A percentile compares a stretch with the other conserved stretches of the same genome.
These are phyloP conservation scores for Spisula solida DNA, from an alignment of 2,888 invertebrate genomes.

Conservation along the genomic window DNA sequence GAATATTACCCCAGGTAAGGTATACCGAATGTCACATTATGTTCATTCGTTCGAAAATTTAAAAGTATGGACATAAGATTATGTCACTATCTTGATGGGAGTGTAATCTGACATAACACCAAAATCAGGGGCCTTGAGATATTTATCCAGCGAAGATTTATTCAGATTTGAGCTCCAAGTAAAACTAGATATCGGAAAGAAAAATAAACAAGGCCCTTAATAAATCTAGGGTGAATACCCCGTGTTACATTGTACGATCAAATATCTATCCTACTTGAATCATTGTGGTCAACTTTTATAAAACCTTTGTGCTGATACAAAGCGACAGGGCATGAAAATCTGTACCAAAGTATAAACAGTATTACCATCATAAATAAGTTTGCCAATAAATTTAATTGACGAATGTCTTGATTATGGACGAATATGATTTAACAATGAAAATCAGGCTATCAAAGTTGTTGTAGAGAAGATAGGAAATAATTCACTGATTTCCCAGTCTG, in stretches of 20 bases:
- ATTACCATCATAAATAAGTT: background rate
- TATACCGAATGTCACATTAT: constrained; percentile 19
- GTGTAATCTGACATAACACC: constrained; percentile 35
- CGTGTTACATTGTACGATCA: background rate
- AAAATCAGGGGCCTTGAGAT: constrained; percentile 23
- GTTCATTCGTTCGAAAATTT: constrained; percentile 13
- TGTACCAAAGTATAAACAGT: constrained; percentile 19
- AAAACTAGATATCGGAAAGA: background rate
- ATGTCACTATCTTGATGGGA: constrained; percentile 9
- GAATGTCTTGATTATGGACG: background rate
- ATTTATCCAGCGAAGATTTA: constrained; percentile 37
- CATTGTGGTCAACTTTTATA: background rate
- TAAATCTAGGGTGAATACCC: background rate
- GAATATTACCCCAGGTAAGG: constrained; percentile 12
- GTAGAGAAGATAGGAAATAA: too few species aligned
- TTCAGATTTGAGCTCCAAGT: background rate
- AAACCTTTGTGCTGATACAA: background rate
- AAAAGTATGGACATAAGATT: constrained; percentile 26
- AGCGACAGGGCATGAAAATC: background rate
- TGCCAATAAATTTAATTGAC: constrained; percentile 16
- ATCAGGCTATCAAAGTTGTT: too few species aligned
- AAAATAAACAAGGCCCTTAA: constrained; percentile 14
- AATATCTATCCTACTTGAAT: background rate
- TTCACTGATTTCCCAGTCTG: background rate
- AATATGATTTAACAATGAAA: background rate